Evolutionary conservation across 2,113 vertebrate species (phyloP).

Genomic region (Neomonachus schauinslandi): DNA sequence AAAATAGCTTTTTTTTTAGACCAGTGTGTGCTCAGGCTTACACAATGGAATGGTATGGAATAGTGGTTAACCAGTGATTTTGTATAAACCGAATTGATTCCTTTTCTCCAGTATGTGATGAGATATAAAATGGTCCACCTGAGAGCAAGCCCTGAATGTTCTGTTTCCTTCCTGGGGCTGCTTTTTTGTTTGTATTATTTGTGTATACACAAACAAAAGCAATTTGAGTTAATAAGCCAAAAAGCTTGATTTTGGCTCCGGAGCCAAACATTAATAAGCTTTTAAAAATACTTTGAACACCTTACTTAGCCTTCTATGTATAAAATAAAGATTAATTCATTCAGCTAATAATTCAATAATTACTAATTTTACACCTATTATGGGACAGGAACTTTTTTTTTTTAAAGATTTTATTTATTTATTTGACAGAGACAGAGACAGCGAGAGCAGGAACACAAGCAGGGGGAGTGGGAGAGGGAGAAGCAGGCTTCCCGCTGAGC

Average conservation of each 20-base stretch:
- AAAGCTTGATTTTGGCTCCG: neutral
- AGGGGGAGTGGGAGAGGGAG: too few species aligned
- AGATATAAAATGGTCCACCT: neutral
- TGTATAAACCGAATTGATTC: neutral
- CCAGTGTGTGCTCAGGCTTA: neutral
- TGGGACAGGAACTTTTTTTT: neutral
- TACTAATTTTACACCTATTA: neutral
- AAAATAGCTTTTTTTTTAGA: neutral
- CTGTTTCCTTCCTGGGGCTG: neutral
- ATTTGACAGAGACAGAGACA: too few species aligned
- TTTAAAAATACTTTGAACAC: neutral
- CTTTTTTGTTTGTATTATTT: neutral
- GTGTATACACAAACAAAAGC: neutral
- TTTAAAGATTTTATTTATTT: too few species aligned
- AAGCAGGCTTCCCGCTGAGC: too few species aligned
- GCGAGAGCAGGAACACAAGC: too few species aligned
- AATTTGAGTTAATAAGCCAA: neutral
- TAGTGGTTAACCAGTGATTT: neutral
- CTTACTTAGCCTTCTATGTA: neutral
- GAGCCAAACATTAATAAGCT: neutral
- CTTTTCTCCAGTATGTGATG: neutral
- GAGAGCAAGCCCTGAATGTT: neutral
- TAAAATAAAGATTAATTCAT: neutral
- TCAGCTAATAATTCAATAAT: neutral
- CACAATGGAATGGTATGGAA: neutral